Evolutionary conservation across 2,797 vertebrate species (phyloP).

Genomic region (Malacoraja senta): DNA sequence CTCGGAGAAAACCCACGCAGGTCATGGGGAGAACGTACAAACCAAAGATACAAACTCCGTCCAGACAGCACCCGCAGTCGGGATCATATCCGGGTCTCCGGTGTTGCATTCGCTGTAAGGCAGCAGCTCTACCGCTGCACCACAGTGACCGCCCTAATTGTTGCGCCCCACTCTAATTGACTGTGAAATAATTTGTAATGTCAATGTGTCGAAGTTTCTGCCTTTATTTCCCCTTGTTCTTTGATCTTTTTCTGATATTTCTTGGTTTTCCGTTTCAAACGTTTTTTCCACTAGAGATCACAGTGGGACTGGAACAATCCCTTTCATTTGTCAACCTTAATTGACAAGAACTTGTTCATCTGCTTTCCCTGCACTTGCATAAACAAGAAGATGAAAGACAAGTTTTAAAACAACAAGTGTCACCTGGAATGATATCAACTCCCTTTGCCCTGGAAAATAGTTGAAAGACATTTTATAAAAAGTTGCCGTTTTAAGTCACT

Average conservation of each 20-base stretch:
- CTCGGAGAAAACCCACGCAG: too few relatives aligned
- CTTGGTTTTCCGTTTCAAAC: neutral
- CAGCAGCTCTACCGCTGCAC: too few relatives aligned
- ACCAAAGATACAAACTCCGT: too few relatives aligned
- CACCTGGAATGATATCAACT: neutral
- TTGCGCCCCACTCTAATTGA: neutral
- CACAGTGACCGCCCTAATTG: too few relatives aligned
- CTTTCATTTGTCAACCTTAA: neutral
- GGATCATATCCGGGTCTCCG: too few relatives aligned
- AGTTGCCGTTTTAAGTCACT: neutral
- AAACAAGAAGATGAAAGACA: neutral
- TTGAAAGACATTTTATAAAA: neutral
- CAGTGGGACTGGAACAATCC: neutral
- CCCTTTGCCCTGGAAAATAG: slow-evolving; percentile 4
- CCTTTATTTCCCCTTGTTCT: neutral
- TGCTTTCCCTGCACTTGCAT: neutral
- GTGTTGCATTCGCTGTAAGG: too few relatives aligned
- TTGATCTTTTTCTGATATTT: neutral
- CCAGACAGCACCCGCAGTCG: too few relatives aligned
- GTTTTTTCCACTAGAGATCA: slow-evolving; percentile 1
- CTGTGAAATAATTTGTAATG: neutral
- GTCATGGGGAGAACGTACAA: too few relatives aligned
- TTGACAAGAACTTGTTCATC: neutral
- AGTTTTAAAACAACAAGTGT: neutral
- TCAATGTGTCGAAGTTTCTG: neutral